Evolutionary conservation across 2,888 invertebrate genomes (phyloP).

Genomic region (Orthonevra nobilis): DNA sequence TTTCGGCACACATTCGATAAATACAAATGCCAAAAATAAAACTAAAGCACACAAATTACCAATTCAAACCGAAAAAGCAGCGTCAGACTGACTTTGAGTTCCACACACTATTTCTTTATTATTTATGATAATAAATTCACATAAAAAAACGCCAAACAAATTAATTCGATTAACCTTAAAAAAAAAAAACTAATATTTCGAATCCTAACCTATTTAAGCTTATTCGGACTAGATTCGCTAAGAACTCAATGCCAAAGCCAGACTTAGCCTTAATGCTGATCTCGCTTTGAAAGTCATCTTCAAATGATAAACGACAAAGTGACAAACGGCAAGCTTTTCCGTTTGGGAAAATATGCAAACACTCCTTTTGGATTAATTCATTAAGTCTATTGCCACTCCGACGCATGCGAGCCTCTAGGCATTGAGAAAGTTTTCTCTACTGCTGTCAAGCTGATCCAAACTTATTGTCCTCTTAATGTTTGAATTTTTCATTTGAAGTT

Average conservation of each 20-base stretch:
- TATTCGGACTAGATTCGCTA: too few species aligned
- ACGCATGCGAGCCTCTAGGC: neutral
- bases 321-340: neutral
- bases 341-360: slow-evolving; percentile 4
- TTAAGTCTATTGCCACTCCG: neutral
- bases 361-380: neutral
- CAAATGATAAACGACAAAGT: neutral
- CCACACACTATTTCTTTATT: neutral
- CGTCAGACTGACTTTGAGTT: too few species aligned
- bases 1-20: too few species aligned
- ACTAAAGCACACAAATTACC: too few species aligned
- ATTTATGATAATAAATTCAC: neutral
- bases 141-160: slow-evolving; percentile 12
- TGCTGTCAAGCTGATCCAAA: neutral
- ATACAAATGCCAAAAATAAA: too few species aligned
- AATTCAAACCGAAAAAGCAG: too few species aligned
- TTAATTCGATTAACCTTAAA: slow-evolving; percentile 39
- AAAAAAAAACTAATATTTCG: too few species aligned
- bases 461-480: slow-evolving; percentile 39
- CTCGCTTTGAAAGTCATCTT: slow-evolving; percentile 2
- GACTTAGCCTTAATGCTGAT: neutral
- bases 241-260: too few species aligned
- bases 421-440: neutral
- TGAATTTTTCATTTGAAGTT: slow-evolving; percentile 22
- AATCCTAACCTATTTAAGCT: too few species aligned